Conservation (phyloP, 2,113 vertebrate species). For the Manacus vitellinus region DNA sequence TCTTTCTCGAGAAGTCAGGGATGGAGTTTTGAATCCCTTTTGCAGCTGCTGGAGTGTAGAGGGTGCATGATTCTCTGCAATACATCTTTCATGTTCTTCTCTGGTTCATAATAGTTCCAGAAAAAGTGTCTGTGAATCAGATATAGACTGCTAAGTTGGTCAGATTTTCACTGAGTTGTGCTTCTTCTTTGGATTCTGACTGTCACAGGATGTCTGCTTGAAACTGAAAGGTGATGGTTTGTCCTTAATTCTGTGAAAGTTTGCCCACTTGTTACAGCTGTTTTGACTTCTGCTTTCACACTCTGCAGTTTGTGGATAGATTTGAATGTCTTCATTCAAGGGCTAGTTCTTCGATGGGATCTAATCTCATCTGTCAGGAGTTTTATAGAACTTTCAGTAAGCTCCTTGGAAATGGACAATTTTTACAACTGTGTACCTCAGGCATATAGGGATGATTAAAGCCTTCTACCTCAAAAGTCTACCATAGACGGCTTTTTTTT, state of each 20-base stretch:
- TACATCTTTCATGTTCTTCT: background rate
- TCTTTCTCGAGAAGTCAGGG: background rate
- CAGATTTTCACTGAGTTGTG: background rate
- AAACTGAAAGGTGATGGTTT: background rate
- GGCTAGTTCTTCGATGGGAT: background rate
- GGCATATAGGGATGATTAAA: background rate
- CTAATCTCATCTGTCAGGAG: background rate
- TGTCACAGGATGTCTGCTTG: background rate
- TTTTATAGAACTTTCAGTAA: background rate
- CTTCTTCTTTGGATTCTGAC: background rate
- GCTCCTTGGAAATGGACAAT: background rate
- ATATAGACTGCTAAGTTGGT: background rate
- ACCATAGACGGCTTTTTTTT: background rate
- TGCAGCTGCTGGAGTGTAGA: background rate
- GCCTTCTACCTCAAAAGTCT: background rate
- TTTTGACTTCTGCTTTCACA: background rate
- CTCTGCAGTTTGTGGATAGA: background rate
- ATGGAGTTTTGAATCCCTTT: background rate
- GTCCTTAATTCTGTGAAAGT: background rate
- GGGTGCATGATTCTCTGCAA: background rate
- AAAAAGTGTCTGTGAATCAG: background rate
- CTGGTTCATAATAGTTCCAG: background rate
- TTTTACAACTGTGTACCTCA: background rate
- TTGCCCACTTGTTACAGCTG: background rate
- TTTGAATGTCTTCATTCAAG: background rate